Evolutionary conservation across 2,113 vertebrate genomes (phyloP).

Genomic region (Cochlearius cochlearius): DNA sequence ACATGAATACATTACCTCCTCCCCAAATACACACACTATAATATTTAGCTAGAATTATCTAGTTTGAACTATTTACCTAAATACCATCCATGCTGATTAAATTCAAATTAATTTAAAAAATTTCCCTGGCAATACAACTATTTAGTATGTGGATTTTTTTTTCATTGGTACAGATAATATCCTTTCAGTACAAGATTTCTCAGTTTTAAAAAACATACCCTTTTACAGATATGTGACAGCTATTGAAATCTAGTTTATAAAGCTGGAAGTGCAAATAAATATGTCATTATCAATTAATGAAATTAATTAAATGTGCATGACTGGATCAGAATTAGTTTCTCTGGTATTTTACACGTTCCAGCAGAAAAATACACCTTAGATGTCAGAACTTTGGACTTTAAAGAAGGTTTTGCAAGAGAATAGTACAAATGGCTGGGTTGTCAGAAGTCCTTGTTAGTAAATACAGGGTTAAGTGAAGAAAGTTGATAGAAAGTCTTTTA

Average conservation of each 20-base stretch:
- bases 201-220: neutral
- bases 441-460: neutral
- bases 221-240: neutral
- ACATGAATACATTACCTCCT: neutral
- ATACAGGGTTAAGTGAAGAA: neutral
- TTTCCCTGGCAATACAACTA: neutral
- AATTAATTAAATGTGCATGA: neutral
- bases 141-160: neutral
- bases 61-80: neutral
- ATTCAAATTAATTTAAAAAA: neutral
- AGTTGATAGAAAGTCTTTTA: neutral
- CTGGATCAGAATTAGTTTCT: neutral
- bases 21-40: neutral
- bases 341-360: neutral
- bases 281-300: neutral
- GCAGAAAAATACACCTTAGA: neutral
- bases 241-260: neutral
- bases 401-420: neutral
- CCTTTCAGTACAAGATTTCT: neutral
- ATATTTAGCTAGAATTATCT: neutral
- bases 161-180: neutral
- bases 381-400: neutral
- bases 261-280: neutral
- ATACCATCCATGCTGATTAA: neutral
- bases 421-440: neutral